A percentile compares a stretch with the other conserved stretches of the same genome.
phyloP scores from a whole-genome alignment of 2,797 vertebrate species.

The Peromyscus nudipes region DNA sequence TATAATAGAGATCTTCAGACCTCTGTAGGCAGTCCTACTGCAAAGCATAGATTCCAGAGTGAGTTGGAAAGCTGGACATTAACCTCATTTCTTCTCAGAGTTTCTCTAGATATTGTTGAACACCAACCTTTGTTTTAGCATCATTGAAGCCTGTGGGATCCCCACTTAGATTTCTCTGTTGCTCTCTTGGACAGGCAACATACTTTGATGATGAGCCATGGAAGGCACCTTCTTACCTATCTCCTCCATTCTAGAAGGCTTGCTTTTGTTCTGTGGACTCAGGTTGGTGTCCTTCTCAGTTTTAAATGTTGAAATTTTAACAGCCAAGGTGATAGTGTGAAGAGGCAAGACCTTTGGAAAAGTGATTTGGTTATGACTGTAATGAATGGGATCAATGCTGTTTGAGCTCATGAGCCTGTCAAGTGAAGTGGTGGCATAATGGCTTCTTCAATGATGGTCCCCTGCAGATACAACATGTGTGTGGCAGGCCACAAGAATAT shows the following conservation, averaged over 20 bases:
- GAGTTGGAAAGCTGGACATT: not conserved
- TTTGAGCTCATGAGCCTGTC: not conserved
- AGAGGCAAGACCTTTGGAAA: not conserved
- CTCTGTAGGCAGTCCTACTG: not conserved
- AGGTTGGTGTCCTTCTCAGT: not conserved
- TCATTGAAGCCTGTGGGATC: not conserved
- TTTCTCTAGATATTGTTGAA: not conserved
- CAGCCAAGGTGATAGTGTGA: not conserved
- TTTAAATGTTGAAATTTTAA: not conserved
- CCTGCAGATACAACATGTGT: not conserved
- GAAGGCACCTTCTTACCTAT: not conserved
- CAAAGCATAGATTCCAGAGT: not conserved
- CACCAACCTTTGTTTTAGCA: not conserved
- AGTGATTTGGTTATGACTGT: not conserved
- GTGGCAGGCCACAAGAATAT: too few species aligned
- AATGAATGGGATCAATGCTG: not conserved
- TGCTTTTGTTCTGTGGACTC: not conserved
- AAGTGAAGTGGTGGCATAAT: not conserved
- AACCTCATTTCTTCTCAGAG: not conserved
- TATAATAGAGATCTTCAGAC: not conserved
- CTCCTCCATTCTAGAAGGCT: not conserved
- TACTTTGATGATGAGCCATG: not conserved
- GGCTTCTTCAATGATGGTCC: not conserved
- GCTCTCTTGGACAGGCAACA: not conserved
- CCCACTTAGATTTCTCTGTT: not conserved